Base-by-base conservation (phyloP, 2,113 vertebrate species). In the Gopherus evgoodei region DNA sequence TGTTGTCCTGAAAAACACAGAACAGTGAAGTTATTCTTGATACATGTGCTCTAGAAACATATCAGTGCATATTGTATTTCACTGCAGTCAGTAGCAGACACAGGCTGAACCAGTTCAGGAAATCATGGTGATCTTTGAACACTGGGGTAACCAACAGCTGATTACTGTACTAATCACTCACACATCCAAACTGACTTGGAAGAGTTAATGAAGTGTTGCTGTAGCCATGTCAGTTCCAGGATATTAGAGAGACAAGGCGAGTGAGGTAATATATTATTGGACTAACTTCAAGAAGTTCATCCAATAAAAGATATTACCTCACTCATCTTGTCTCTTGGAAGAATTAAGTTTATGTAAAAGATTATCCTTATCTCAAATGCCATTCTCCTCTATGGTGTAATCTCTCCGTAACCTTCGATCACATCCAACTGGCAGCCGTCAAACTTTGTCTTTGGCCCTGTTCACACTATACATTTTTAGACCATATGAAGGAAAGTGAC, bases 291-390 rank as follows among this genome's bases (percentile, higher is more conserved):
- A 11, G 17, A 72, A 22, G 19, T 21, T 69, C 19, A 13, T 29
- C 57, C 57, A 69, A 38, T n/a, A 10, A 69, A 69, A 69, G 17
- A 72, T 38, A 72, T 72, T 72, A n/a, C 35, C 47, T 87, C 86
- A 53, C 85, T 11, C 91, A 96, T 96, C 88, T 96, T 90, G 96
- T 85, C 81, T 80, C 87, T 96, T 90, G 89, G 69, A 97, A 95
- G 93, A 97, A 89, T 94, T 96, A 91, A 65, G 97, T 97, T 96
- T 98, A 86, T 90, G 93, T 96, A 97, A 95, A 97, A 98, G 94
- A 97, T 96, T 97, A 97, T 93, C 89, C 96, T 98, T 97, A 97
- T 97, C 97, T 97, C 96, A 81, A 94, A 97, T 97, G 93, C 93
- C 97, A 96, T 97, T 98, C 96, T 97, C 94, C 86, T 97, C 82